phyloP scores from a whole-genome alignment of 2,888 invertebrate genomes.

The Cataglyphis livida region DNA sequence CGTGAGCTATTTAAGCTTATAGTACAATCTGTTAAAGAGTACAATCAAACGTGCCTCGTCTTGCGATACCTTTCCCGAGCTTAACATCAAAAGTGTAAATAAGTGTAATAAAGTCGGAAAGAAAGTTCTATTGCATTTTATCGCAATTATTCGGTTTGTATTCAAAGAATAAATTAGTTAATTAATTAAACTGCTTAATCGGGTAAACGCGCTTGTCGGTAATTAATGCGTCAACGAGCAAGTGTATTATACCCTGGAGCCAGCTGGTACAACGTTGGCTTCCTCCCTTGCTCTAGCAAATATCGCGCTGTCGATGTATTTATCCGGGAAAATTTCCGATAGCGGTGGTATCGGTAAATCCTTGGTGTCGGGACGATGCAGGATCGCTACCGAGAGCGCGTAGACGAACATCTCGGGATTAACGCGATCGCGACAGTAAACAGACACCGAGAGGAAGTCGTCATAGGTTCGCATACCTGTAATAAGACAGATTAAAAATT shows the following conservation, averaged over 20 bases:
- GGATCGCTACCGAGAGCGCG: constrained; percentile 91
- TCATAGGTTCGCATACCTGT: constrained; percentile 90
- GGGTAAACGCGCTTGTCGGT: constrained; percentile 30
- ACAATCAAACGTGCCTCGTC: not conserved
- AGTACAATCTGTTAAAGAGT: not conserved
- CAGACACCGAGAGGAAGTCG: constrained; percentile 90
- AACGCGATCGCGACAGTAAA: constrained; percentile 90
- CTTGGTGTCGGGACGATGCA: constrained; percentile 91
- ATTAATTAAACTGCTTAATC: constrained; percentile 39
- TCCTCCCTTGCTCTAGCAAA: constrained; percentile 91
- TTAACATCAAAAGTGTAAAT: not conserved
- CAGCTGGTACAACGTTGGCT: constrained; percentile 88
- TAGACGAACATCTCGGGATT: constrained; percentile 94
- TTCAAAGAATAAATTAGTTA: constrained; percentile 17
- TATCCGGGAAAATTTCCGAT: constrained; percentile 93
- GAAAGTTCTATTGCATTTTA: not conserved
- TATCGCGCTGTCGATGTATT: constrained; percentile 92
- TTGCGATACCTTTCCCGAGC: not conserved
- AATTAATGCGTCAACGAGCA: constrained; percentile 44
- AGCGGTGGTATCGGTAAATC: constrained; percentile 91
- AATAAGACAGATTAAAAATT: constrained; percentile 52
- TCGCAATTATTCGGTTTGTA: constrained; percentile 5
- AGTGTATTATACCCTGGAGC: constrained; percentile 87
- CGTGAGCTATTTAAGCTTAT: not conserved
- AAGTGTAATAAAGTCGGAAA: not conserved